Evolutionary conservation across 2,113 vertebrate genomes (phyloP), one percentile per base, ranked within the genome.

Genomic region (Rhynchopsitta pachyrhyncha): DNA sequence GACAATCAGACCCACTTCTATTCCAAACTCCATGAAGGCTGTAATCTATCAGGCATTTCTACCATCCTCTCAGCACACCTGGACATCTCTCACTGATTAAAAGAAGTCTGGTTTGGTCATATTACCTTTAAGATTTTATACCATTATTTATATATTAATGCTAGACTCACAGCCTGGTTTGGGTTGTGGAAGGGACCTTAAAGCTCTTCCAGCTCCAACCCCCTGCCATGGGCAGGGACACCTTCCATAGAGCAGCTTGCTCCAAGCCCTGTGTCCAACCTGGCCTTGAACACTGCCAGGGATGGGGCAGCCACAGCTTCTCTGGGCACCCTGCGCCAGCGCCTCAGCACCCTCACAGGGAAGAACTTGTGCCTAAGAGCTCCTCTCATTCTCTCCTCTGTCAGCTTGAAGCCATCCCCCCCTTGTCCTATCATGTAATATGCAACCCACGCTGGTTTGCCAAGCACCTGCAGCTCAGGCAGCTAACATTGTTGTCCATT

Each of bases 141-240:
- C 39, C 10, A 17, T 37, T 63, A 28, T 18, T 39, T 25, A 39
- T 37, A 39, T 18, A 9, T 53, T 24, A 75, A 59, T 59, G 55
- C 33, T 23, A n/a, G 33, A 59, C 9, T 7, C 57, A 35, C 6
- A 59, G 33, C 20, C 22, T 59, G 13, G 33, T 59, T 24, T 35
- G 57, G 13, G 22, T 16, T 23, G 42, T 44, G 42, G 22, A 59
- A 59, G 33, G n/a, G 57, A 59, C 13, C 57, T 24, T 24, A 35
- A 57, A 35, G 13, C 22, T 35, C 57, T 0, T 35, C 9, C 33
- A 59, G 33, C 2, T n/a, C n/a, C n/a, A n/a, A n/a, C 41, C 41
- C 41, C 41, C 41, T 41, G 41, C 41, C 41, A 41, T 6, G 41
- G 41, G 41, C 41, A 41, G 41, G 41, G 41, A 41, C 41, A 41